phyloP scores from a whole-genome alignment of 1,140 invertebrate genomes.

The Ridgeia piscesae region DNA sequence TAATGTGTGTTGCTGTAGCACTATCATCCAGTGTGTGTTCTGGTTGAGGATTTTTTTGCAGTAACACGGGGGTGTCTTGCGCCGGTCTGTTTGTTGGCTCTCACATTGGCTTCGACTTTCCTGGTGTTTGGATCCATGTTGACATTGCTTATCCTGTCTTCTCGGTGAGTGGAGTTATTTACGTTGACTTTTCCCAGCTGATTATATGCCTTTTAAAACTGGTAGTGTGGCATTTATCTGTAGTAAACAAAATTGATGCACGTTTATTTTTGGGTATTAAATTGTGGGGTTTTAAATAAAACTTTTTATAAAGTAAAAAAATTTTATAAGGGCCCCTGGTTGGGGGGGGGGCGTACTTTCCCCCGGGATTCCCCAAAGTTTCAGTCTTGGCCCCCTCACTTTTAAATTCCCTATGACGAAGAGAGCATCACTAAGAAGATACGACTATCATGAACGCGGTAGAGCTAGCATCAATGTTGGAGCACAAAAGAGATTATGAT shows the following conservation, averaged over 20 bases:
- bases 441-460: conserved; percentile 8
- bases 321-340: conserved; percentile 72
- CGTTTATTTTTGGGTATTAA: too few species aligned
- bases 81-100: conserved; percentile 84
- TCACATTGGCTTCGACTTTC: conserved; percentile 83
- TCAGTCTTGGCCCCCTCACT: too few species aligned
- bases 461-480: neutral
- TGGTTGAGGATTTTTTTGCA: too few species aligned
- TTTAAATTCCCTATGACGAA: conserved; percentile 60
- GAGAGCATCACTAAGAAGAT: conserved; percentile 18
- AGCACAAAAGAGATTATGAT: neutral
- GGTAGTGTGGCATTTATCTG: conserved; percentile 34
- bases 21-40: too few species aligned
- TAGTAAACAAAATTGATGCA: too few species aligned
- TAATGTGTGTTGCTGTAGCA: too few species aligned
- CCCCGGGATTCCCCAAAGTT: too few species aligned
- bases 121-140: conserved; percentile 81
- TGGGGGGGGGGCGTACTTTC: conserved; percentile 88
- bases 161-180: conserved; percentile 64
- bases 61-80: conserved; percentile 82
- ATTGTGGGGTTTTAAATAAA: too few species aligned
- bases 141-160: conserved; percentile 84
- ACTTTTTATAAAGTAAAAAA: too few species aligned
- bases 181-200: neutral
- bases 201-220: conserved; percentile 24